Conservation (phyloP, 2,888 invertebrate genomes). For the Caradrina kadenii region DNA sequence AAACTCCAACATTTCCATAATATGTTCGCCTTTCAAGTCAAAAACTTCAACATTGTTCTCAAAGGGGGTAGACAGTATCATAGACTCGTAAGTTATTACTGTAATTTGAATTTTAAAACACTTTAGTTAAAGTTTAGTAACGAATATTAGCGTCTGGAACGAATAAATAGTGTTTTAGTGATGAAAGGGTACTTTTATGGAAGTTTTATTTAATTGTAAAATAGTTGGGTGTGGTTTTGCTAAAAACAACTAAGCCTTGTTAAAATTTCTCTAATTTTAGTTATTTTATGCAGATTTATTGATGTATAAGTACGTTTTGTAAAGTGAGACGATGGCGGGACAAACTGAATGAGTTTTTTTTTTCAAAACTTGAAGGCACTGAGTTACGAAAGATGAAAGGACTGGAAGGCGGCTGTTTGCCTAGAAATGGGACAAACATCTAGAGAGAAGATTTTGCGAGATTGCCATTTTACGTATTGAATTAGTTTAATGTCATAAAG, state of each 20-base stretch:
- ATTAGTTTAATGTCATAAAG: no score
- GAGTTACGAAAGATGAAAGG: no score
- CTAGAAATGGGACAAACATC: no score
- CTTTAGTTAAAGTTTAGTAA: slow-evolving; percentile 16
- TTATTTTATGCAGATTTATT: no score
- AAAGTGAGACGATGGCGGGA: no score
- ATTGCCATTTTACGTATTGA: no score
- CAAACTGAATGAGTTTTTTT: no score
- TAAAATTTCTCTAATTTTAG: no score
- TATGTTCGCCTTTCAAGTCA: slow-evolving; percentile 92
- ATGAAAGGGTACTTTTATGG: slow-evolving; percentile 13
- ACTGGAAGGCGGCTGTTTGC: no score
- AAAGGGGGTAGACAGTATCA: slow-evolving; percentile 94
- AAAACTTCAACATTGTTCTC: slow-evolving; percentile 93
- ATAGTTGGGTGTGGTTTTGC: neutral
- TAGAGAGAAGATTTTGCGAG: no score
- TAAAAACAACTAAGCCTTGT: neutral
- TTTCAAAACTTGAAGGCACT: no score
- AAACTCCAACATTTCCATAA: slow-evolving; percentile 92
- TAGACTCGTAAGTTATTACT: slow-evolving; percentile 93
- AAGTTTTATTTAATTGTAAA: neutral
- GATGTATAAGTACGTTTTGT: no score
- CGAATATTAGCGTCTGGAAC: slow-evolving; percentile 19
- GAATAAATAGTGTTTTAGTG: slow-evolving; percentile 30
- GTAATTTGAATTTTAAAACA: slow-evolving; percentile 62